Percentiles rank a stretch among this genome's conserved stretches.
Conservation (phyloP, 2,888 invertebrate genomes). For the Agrotis ipsilon region DNA sequence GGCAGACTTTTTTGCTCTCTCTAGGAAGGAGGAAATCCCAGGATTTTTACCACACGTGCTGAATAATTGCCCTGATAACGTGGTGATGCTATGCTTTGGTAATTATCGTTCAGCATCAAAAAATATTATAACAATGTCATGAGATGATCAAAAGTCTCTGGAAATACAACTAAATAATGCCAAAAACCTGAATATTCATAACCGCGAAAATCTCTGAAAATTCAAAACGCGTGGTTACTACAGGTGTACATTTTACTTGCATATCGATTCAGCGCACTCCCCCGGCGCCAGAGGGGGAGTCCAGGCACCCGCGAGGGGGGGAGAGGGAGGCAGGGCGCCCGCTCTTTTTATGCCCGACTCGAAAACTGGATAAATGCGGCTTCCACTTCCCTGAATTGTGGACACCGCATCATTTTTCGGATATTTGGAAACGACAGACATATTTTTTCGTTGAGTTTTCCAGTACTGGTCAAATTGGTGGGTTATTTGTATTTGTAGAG, state of each 20-base stretch:
- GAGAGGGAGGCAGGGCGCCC: conserved; percentile 60
- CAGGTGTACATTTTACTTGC: conserved; percentile 83
- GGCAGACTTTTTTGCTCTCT: too few relatives aligned
- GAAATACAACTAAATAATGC: not conserved
- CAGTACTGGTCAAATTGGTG: conserved; percentile 11
- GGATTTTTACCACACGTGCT: too few relatives aligned
- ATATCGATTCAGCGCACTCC: conserved; percentile 86
- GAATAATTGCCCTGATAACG: too few relatives aligned
- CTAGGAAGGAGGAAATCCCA: too few relatives aligned
- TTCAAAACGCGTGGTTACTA: conserved; percentile 64
- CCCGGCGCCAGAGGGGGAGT: conserved; percentile 71
- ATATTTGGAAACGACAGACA: conserved; percentile 38
- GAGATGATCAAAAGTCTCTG: not conserved
- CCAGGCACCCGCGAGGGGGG: conserved; percentile 64
- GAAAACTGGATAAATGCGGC: conserved; percentile 81
- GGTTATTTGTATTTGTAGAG: not conserved
- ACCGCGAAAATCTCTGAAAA: conserved; percentile 53
- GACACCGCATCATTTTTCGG: conserved; percentile 57
- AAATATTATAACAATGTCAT: not conserved
- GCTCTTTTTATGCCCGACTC: conserved; percentile 80
- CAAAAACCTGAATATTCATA: not conserved
- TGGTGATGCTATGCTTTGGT: too few relatives aligned
- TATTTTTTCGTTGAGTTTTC: conserved; percentile 29
- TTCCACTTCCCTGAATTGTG: conserved; percentile 72
- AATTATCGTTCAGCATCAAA: too few relatives aligned